A percentile compares a stretch with the other conserved stretches of the same genome.
These are phyloP conservation scores for Proteles cristata DNA, from an alignment of 2,113 vertebrate species.

Conservation along the genomic window DNA sequence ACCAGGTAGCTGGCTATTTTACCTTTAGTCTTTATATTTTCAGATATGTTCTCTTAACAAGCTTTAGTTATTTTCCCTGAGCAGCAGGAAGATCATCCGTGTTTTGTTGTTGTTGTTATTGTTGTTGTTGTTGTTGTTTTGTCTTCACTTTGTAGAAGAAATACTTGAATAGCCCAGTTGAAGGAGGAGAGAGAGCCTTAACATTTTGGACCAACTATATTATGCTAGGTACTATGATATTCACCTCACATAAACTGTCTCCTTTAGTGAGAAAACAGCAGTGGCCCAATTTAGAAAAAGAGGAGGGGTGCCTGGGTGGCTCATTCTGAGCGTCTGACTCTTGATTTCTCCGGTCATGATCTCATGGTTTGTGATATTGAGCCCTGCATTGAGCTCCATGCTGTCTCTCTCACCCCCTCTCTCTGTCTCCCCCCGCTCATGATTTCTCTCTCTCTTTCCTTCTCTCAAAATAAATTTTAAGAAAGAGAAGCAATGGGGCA, in stretches of 20 bases:
- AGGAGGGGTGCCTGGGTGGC: neutral
- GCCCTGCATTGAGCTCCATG: no score
- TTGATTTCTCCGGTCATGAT: no score
- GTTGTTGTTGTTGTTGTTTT: neutral
- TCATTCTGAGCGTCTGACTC: no score
- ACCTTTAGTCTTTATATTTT: neutral
- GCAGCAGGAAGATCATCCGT: neutral
- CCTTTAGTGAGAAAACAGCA: constrained; percentile 1
- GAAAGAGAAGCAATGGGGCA: no score
- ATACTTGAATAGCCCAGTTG: neutral
- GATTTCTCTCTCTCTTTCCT: no score
- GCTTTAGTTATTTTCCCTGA: constrained; percentile 29
- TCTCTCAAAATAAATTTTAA: no score
- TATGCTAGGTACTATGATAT: neutral
- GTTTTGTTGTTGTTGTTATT: no score
- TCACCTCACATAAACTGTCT: neutral
- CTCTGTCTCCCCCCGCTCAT: no score
- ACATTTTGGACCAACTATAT: neutral
- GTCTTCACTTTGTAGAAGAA: neutral
- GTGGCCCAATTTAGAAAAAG: neutral
- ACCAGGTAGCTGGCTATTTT: neutral
- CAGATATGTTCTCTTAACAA: neutral
- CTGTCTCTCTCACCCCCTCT: no score
- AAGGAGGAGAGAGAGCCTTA: neutral
- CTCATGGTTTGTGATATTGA: no score